phyloP scores from a whole-genome alignment of 2,797 vertebrate genomes.

The Paratrypauchen microcephalus region DNA sequence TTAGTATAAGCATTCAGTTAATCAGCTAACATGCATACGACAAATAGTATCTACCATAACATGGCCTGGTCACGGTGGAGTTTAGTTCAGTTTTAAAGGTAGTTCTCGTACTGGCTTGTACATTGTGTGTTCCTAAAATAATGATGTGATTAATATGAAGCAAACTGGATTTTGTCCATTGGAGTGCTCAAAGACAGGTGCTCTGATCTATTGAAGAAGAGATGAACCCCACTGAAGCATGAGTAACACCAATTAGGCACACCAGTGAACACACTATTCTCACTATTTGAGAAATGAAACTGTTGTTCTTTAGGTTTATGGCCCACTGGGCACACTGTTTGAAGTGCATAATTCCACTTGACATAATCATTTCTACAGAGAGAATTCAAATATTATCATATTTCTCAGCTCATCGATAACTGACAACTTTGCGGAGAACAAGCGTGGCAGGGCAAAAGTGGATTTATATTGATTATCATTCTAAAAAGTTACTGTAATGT shows the following conservation, averaged over 20 bases:
- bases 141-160: neutral
- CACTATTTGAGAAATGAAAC: neutral
- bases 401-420: neutral
- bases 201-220: neutral
- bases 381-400: neutral
- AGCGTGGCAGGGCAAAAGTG: neutral
- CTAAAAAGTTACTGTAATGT: too few relatives aligned
- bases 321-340: neutral
- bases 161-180: neutral
- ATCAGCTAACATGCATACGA: neutral
- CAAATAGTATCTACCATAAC: neutral
- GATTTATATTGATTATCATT: neutral
- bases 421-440: neutral
- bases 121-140: neutral
- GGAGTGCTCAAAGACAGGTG: neutral
- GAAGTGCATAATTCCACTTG: neutral
- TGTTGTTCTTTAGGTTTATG: neutral
- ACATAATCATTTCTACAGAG: neutral
- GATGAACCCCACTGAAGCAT: neutral
- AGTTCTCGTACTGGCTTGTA: neutral
- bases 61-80: neutral
- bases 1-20: neutral
- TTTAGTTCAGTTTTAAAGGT: neutral
- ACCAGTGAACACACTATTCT: neutral
- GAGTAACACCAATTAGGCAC: neutral